Evolutionary conservation across 2,888 invertebrate genomes (phyloP).

Genomic region (Ennomos fuscantarius): DNA sequence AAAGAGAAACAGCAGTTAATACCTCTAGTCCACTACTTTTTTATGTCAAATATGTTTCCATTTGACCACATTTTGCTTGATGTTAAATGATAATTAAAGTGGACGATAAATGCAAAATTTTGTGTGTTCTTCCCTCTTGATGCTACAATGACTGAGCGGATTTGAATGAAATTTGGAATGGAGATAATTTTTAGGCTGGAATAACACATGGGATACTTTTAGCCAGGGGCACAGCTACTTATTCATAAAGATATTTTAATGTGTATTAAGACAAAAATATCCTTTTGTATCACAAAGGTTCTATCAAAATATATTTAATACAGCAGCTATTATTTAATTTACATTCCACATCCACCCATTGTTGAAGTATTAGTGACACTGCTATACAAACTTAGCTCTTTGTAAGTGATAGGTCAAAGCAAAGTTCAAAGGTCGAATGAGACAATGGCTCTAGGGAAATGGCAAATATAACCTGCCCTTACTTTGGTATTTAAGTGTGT

Average conservation of each 20-base stretch:
- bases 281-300: slow-evolving; percentile 4
- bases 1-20: too few species aligned
- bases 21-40: too few species aligned
- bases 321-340: slow-evolving; percentile 9
- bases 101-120: too few species aligned
- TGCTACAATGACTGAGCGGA: too few species aligned
- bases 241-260: slow-evolving; percentile 3
- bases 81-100: too few species aligned
- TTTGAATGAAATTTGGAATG: too few species aligned
- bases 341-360: slow-evolving; percentile 12
- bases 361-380: slow-evolving; percentile 10
- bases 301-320: not conserved
- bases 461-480: slow-evolving; percentile 2
- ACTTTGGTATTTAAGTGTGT: slow-evolving; percentile 1
- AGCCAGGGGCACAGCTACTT: slow-evolving; percentile 11
- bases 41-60: too few species aligned
- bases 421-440: slow-evolving; percentile 19
- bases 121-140: too few species aligned
- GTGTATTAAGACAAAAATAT: not conserved
- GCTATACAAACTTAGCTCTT: slow-evolving; percentile 10
- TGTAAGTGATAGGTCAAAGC: slow-evolving; percentile 20
- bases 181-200: too few species aligned
- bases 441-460: slow-evolving; percentile 24
- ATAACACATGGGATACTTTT: too few species aligned
- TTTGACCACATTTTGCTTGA: too few species aligned